Percentiles rank a stretch among this genome's conserved stretches.
These are phyloP conservation scores for Geopemphigus sp. DNA, from an alignment of 1,140 invertebrate genomes.

Conservation along the genomic window DNA sequence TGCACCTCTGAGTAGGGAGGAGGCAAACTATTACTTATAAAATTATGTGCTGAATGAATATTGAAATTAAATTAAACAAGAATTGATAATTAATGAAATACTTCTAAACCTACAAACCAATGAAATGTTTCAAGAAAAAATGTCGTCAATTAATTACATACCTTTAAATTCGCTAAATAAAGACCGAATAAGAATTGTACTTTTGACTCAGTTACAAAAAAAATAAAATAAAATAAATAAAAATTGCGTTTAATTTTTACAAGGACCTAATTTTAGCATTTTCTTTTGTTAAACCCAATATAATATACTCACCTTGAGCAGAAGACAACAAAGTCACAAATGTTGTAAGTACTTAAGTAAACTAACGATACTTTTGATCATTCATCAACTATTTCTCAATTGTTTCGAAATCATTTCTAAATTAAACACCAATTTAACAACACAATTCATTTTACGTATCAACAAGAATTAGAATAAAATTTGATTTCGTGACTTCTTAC, in stretches of 20 bases:
- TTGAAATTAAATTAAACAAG: neutral
- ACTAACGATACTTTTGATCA: conserved; percentile 7
- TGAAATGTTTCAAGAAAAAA: neutral
- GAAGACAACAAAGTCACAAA: neutral
- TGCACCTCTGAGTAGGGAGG: conserved; percentile 39
- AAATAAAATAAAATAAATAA: neutral
- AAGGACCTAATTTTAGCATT: conserved; percentile 18
- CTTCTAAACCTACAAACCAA: neutral
- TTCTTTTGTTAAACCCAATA: conserved; percentile 1
- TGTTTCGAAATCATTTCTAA: conserved; percentile 27
- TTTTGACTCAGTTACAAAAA: neutral
- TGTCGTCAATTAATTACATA: neutral
- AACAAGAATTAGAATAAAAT: neutral
- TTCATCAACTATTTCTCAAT: conserved; percentile 34
- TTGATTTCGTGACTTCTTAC: neutral
- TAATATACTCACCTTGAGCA: conserved; percentile 40
- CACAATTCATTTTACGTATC: neutral
- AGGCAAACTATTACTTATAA: conserved; percentile 33
- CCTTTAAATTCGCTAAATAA: neutral
- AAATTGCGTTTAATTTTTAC: conserved; percentile 42
- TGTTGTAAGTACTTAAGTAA: neutral
- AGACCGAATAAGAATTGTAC: conserved; percentile 12
- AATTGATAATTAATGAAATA: neutral
- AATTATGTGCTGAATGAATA: neutral
- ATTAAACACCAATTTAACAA: neutral